Evolutionary conservation across 1,140 invertebrate species (phyloP).

Genomic region (Mylabris phalerata): DNA sequence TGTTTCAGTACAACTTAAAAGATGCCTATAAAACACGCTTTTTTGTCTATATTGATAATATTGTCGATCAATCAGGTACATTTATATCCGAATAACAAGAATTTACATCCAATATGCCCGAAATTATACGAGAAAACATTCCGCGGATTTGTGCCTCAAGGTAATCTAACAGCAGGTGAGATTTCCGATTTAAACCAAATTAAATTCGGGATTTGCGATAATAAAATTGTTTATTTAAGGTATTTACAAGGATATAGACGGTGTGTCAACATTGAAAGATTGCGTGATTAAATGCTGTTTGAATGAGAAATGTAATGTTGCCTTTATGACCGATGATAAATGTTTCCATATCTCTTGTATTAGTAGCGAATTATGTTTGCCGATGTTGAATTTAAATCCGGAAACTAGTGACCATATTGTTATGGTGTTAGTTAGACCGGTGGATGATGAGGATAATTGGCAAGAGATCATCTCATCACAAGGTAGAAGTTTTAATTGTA

Average conservation of each 20-base stretch:
- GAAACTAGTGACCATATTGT: constrained; percentile 53
- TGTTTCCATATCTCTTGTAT: constrained; percentile 72
- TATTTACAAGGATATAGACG: constrained; percentile 51
- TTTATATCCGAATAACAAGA: constrained; percentile 5
- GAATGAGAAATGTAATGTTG: constrained; percentile 64
- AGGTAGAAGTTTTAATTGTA: constrained; percentile 13
- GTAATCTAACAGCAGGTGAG: constrained; percentile 34
- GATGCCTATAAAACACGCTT: no score
- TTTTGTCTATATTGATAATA: no score
- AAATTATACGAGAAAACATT: constrained; percentile 31
- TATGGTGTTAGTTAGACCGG: constrained; percentile 70
- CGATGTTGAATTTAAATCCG: constrained; percentile 51
- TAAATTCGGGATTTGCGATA: background rate
- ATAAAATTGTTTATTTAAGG: constrained; percentile 38
- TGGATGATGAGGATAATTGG: constrained; percentile 49
- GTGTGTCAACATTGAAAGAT: constrained; percentile 49
- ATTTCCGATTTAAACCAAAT: background rate
- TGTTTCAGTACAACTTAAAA: no score
- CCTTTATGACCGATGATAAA: constrained; percentile 64
- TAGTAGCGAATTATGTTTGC: constrained; percentile 61
- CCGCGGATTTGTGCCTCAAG: constrained; percentile 33
- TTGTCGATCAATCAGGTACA: background rate
- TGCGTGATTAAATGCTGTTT: constrained; percentile 70
- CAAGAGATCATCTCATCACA: constrained; percentile 43
- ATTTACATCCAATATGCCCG: constrained; percentile 24